Evolutionary conservation across 2,888 invertebrate species (phyloP), one percentile per base, ranked within the genome.

Genomic region (Dryobotodes eremita): DNA sequence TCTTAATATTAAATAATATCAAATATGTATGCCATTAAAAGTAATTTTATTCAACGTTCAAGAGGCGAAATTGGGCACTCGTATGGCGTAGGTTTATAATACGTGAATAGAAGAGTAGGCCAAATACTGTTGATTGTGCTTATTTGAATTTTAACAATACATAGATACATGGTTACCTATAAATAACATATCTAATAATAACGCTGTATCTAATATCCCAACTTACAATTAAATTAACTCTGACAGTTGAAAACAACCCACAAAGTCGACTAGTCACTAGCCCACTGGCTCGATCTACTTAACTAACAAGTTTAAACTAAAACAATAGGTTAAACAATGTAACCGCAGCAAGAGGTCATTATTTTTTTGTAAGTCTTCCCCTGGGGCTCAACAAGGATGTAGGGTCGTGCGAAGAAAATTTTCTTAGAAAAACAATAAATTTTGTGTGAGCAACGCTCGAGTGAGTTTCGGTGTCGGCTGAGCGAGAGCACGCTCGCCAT

Each of bases 371-470:
- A 94, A 94, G 92, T 92, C 92, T 92, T 93, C 93, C 92, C 93
- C 84, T 84, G 91, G 91, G 94, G 92, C 90, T 92, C 91, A 92
- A 91, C 92, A 91, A 89, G 92, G 92, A 93, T 94, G 93, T 94
- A 93, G 92, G 93, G 90, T 93, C 93, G 94, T 92, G 92, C 92
- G 93, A 94, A 94, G 94, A 92, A 95, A 96, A 96, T 96, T 97
- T 96, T 96, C 96, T 96, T 96, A 96, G 95, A 95, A 96, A 97
- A 97, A 96, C 96, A 97, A 97, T 97, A 97, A 96, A 96, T 96
- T 96, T 95, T 95, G 94, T 93, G 95, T 93, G 95, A 95, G 96
- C 93, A 93, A 94, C 96, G 96, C 96, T 96, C 96, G 96, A 96
- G 96, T 96, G 96, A 96, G 96, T 96, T 96, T 96, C 95, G 94